Conservation (phyloP, 2,113 vertebrate species). For the Mustela nigripes region DNA sequence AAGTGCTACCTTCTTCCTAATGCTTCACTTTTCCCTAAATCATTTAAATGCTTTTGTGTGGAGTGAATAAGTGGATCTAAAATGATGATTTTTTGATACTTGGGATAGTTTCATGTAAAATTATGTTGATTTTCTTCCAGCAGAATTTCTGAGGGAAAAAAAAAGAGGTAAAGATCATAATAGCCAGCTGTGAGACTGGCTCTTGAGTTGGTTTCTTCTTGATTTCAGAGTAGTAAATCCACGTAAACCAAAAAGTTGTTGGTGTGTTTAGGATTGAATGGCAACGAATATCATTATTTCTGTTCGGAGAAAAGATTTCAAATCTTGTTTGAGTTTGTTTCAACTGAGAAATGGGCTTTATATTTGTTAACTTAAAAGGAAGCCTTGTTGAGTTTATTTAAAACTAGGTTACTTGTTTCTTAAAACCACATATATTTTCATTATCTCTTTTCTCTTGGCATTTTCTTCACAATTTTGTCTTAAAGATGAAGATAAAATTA, state of each 20-base stretch:
- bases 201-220: conserved; percentile 35
- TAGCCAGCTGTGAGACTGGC: neutral
- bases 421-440: neutral
- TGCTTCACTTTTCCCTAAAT: conserved; percentile 57
- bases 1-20: conserved; percentile 38
- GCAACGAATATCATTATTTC: conserved; percentile 38
- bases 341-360: conserved; percentile 35
- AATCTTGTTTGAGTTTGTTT: conserved; percentile 39
- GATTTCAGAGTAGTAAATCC: conserved; percentile 30
- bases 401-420: neutral
- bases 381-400: conserved; percentile 11
- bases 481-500: conserved; percentile 30
- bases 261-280: neutral
- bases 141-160: neutral
- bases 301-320: conserved; percentile 53
- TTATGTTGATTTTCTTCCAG: conserved; percentile 44
- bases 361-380: conserved; percentile 46
- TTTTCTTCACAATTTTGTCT: conserved; percentile 30
- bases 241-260: neutral
- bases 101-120: conserved; percentile 55
- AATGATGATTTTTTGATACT: conserved; percentile 43
- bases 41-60: conserved; percentile 38
- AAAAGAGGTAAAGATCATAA: neutral
- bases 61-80: conserved; percentile 47
- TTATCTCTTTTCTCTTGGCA: neutral